Percentiles rank a stretch among this genome's conserved stretches.
These are phyloP conservation scores for Micrastur ruficollis DNA, from an alignment of 2,797 vertebrate genomes.

Conservation along the genomic window DNA sequence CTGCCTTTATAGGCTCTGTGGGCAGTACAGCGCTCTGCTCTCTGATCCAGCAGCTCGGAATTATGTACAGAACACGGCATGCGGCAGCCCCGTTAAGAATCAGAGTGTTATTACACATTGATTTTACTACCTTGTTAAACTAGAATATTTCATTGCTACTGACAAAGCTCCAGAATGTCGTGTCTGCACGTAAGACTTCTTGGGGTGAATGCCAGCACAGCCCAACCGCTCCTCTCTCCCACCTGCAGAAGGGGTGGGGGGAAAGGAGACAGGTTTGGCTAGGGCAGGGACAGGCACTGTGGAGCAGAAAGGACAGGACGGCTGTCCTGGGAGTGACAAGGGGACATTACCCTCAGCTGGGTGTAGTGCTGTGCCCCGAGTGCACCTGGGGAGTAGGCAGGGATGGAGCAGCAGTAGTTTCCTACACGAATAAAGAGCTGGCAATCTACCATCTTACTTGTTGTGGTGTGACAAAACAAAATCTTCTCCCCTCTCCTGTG, in stretches of 20 bases:
- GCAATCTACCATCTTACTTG: background rate
- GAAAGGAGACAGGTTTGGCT: background rate
- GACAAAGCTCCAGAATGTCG: background rate
- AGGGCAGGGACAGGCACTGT: background rate
- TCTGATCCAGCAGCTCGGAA: background rate
- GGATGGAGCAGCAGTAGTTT: background rate
- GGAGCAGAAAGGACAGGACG: background rate
- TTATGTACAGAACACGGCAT: background rate
- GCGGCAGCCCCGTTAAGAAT: background rate
- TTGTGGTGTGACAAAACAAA: background rate
- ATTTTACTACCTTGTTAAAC: slow-evolving; percentile 26
- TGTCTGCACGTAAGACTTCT: background rate
- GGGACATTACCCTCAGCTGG: background rate
- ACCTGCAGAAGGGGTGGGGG: background rate
- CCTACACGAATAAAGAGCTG: background rate
- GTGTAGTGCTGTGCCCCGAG: background rate
- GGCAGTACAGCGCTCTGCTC: background rate
- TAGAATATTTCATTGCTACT: background rate
- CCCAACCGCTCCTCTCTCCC: background rate
- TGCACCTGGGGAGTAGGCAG: background rate
- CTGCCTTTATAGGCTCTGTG: background rate
- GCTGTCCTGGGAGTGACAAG: background rate
- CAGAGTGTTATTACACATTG: background rate
- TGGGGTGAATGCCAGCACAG: background rate
- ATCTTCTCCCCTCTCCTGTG: background rate